Base-by-base conservation (phyloP, 2,797 vertebrate genomes). In the Myotis pilosus region DNA sequence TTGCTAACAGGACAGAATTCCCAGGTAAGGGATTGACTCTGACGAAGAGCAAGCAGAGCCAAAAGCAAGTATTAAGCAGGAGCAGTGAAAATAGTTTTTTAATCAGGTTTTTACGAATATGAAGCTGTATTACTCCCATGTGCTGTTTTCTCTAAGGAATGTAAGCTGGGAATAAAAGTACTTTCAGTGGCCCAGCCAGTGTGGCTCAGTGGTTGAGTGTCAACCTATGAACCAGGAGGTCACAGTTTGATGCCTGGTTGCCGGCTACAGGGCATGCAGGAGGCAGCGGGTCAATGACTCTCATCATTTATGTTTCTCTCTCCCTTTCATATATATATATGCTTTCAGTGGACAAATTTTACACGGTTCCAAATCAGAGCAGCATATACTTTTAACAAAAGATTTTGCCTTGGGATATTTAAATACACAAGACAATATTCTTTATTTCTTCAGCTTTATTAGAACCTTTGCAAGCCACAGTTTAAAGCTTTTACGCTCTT, bases 401-500 rank as follows among this genome's bases (percentile, higher is more conserved):
- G 57, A 55, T 64, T 89, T 33, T 90, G 78, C 80, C 41, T 30
- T 91, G 20, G 44, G 28, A 44, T 89, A 62, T 60, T 80, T 80
- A 89, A 74, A 22, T 81, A n/a, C 62, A 74, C 11, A 80, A 82
- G 76, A 62, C 30, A 30, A 53, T 49, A 71, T 30, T 62, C 16
- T 72, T 72, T 51, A 81, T 68, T 76, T 91, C 41, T 93, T 86
- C n/a, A 85, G 19, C 64, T 89, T 80, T 89, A 91, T 72, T 89
- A 89, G 60, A 68, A 64, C 36, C 49, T 76, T 64, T 89, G 8
- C 66, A 87, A 88, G 36, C 81, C 38, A 85, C 8, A 72, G 28
- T 91, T 90, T 78, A 53, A 95, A 87, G 69, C 13, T 84, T 60
- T 91, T 69, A 57, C 38, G 82, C 66, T 89, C 71, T 76, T 84